Evolutionary conservation across 1,140 invertebrate species (phyloP), one percentile per base, ranked within the genome.

Genomic region (Penaeus chinensis): DNA sequence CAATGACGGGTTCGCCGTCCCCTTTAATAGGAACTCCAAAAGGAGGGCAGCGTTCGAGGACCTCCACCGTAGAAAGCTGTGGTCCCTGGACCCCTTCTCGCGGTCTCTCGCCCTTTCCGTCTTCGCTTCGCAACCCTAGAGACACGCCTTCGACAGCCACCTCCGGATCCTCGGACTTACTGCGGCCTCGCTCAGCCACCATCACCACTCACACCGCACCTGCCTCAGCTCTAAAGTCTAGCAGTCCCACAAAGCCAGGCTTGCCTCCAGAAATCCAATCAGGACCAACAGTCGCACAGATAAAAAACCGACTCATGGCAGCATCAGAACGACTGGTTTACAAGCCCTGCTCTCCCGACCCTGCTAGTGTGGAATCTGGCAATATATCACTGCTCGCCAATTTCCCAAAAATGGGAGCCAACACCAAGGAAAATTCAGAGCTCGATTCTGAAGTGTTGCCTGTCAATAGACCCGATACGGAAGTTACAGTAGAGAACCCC

Each of bases 1-100:
- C 82, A 0, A 32, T 76, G n/a, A 24, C 16, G 0, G 54, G 16
- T 13, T 78, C 79, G 3, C 22, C 60, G 16, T 82, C 85, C 3
- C 86, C 86, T 19, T n/a, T 87, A 37, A 66, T 66, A 18, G 85
- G 63, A 19, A 87, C 79, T n/a, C 79, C 85, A 20, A 13, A 71
- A 32, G 81, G 74, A 16, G 81, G 74, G 20, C 27, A 78, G 32
- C 71, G 86, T 60, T 87, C 86, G 22, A 69, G 69, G 8, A 78
- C 86, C 18, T 87, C 86, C 16, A 87, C 86, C 54, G 19, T 87
- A 19, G 69, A 80, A 37, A 87, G 86, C 71, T 83, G 27, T 62
- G 81, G 71, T 27, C 86, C 65, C 27, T 76, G 79, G 63, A 63
- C 54, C 37, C 74, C 80, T 10, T 27, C 61, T 20, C 54, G 47